Base-by-base conservation (phyloP, 2,113 vertebrate genomes). In the Mobula hypostoma region DNA sequence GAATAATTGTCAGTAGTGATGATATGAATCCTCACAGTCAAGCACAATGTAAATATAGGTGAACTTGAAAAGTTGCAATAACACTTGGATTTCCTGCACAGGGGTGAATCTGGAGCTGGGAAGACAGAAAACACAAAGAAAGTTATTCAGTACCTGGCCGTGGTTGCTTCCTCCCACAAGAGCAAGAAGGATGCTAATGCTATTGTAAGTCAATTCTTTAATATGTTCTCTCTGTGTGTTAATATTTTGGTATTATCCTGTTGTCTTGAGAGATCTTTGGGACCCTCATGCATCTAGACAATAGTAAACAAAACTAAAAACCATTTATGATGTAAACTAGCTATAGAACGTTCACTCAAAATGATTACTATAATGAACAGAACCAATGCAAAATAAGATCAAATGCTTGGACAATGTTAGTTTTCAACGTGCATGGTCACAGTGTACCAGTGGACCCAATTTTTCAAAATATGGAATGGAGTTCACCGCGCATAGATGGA, bases 41-140 rank as follows among this genome's bases (percentile, higher is more conserved):
- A 63, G n/a, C 27, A 7, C 15, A 36, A 79, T 15, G 56, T 61
- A 27, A 87, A 87, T 58, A 21, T 40, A 2, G 17, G 8, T 14
- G 14, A 7, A 7, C 21, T 70, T 32, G 11, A 91, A 72, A 74
- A 12, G 4, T 90, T 0, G 40, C 70, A 74, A 74, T 76, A 56
- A 93, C 4, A 19, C 12, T 2, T 76, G 91, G 9, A 27, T 93
- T 56, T 76, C 91, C 70, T 93, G 91, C 9, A 48, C 96, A 99
- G 98, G 96, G 98, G 98, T 66, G 98, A 99, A 96, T 99, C 98
- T 40, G 98, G 98, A 29, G 98, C 98, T 5, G 98, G 98, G 91
- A 99, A 99, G 95, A 99, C 98, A 0, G 98, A 99, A 95, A 99
- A 99, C 94, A 99, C 98, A 92, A 99, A 99, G 95, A 99, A 99